Percentiles rank a stretch among this genome's conserved stretches.
phyloP scores from a whole-genome alignment of 1,140 invertebrate species.

The Zophobas atratus region DNA sequence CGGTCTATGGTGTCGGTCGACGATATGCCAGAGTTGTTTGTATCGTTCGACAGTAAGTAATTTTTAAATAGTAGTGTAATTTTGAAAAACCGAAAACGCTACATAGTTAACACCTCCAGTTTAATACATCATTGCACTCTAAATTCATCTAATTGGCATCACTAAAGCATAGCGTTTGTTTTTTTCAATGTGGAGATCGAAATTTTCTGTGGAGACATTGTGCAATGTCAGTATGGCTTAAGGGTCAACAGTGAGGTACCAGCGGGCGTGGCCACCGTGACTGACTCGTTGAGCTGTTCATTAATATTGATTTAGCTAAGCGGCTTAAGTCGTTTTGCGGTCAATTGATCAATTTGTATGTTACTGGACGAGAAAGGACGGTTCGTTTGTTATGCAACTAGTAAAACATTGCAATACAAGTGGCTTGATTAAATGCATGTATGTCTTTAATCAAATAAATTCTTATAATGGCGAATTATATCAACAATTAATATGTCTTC shows the following conservation, averaged over 20 bases:
- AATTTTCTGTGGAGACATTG: slow-evolving; percentile 14
- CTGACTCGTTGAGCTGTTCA: no score
- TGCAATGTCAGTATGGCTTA: slow-evolving; percentile 36
- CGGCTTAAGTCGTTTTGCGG: not conserved
- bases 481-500: no score
- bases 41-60: slow-evolving; percentile 93
- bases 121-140: slow-evolving; percentile 38
- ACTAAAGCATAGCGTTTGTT: no score
- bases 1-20: slow-evolving; percentile 94
- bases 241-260: slow-evolving; percentile 23
- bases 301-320: no score
- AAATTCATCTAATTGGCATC: slow-evolving; percentile 32
- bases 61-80: not conserved
- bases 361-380: no score
- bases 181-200: not conserved
- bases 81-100: slow-evolving; percentile 8
- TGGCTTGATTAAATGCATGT: no score
- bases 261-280: no score
- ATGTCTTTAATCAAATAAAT: no score
- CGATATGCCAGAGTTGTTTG: slow-evolving; percentile 95
- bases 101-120: slow-evolving; percentile 29
- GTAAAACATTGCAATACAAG: no score
- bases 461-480: no score
- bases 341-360: not conserved
- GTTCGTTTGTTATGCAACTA: no score